Evolutionary conservation across 2,113 vertebrate species (phyloP).

Genomic region (Corythornis madagascariensis): DNA sequence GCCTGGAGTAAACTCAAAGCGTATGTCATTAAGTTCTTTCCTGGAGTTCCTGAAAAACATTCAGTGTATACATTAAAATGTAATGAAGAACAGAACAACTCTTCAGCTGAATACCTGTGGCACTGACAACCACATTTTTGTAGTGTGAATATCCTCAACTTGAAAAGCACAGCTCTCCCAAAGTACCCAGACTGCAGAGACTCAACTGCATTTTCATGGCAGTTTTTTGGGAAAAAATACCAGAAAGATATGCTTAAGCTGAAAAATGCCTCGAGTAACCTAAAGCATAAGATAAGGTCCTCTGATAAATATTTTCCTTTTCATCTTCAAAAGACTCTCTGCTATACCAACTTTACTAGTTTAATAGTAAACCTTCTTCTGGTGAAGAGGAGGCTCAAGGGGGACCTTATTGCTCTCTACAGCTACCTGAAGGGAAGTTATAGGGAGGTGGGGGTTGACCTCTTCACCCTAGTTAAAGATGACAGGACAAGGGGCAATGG

Average conservation of each 20-base stretch:
- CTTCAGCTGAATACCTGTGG: neutral
- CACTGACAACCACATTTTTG: neutral
- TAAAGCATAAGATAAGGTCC: neutral
- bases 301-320: neutral
- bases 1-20: conserved; percentile 97
- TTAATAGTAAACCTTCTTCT: neutral
- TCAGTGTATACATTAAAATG: conserved; percentile 61
- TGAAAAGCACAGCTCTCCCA: neutral
- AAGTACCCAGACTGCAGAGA: neutral
- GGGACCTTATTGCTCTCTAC: no score
- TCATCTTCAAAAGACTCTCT: neutral
- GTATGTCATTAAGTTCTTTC: conserved; percentile 98
- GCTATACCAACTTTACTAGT: neutral
- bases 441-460: no score
- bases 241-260: neutral
- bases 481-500: no score
- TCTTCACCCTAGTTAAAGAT: no score
- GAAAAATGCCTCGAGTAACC: neutral
- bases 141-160: neutral
- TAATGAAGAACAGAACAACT: conserved; percentile 36
- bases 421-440: no score
- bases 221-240: neutral
- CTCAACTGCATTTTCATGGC: neutral
- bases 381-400: no score
- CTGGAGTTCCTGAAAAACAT: conserved; percentile 89